Conservation (phyloP, 2,888 invertebrate species). For the Trissolcus japonicus region DNA sequence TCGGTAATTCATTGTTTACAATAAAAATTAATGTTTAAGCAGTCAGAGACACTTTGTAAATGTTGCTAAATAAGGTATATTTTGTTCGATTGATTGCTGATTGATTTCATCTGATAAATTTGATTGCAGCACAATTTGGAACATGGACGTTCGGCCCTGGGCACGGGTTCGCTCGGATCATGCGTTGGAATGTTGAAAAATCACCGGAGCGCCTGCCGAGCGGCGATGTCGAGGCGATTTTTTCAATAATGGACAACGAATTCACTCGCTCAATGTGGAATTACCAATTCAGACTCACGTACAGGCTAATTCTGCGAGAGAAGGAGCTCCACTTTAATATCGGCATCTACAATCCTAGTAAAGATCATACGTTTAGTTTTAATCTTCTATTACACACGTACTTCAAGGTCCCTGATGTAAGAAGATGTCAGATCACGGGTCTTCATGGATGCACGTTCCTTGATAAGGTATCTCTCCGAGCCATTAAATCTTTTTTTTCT, state of each 20-base stretch:
- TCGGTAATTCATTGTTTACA: too few species aligned
- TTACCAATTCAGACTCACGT: slow-evolving; percentile 94
- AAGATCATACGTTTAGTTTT: slow-evolving; percentile 92
- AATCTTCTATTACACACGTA: slow-evolving; percentile 96
- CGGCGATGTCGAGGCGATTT: slow-evolving; percentile 94
- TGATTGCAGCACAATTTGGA: slow-evolving; percentile 91
- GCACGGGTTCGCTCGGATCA: slow-evolving; percentile 96
- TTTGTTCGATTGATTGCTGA: background rate
- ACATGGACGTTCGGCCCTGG: slow-evolving; percentile 96
- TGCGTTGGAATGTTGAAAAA: slow-evolving; percentile 93
- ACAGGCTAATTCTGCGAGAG: slow-evolving; percentile 92
- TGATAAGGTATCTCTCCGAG: slow-evolving; percentile 85
- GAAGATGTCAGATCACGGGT: slow-evolving; percentile 93
- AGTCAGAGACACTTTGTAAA: too few species aligned
- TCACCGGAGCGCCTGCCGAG: slow-evolving; percentile 91
- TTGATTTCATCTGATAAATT: background rate
- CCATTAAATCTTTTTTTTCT: background rate
- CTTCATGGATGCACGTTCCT: slow-evolving; percentile 93
- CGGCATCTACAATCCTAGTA: slow-evolving; percentile 95
- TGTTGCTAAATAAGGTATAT: too few species aligned
- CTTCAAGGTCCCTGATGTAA: slow-evolving; percentile 96
- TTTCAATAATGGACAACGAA: slow-evolving; percentile 94
- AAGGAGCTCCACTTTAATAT: slow-evolving; percentile 95
- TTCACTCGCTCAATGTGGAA: slow-evolving; percentile 96
- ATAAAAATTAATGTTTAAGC: too few species aligned